Base-by-base conservation (phyloP, 2,888 invertebrate genomes). In the Hecatera dysodea region DNA sequence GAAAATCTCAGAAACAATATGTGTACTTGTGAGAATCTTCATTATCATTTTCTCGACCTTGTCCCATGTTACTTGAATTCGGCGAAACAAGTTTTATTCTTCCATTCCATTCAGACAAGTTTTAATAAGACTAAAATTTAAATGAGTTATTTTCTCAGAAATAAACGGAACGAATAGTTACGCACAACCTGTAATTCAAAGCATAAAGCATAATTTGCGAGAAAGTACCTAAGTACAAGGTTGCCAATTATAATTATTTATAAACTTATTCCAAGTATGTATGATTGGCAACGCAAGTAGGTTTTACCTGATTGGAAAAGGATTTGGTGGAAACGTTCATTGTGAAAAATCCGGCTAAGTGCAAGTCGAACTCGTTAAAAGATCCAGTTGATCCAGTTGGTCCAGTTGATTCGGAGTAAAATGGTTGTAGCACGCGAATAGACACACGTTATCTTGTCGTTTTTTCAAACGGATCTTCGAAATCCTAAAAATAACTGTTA, bases 191-290 rank as follows among this genome's bases (percentile, higher is more conserved):
- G 27, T 17, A 50, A 33, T 63, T 50, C 46, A 74, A 63, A 67
- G 55, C 50, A 55, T n/a, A n/a, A n/a, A n/a, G 76, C 62, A 79
- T 77, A 33, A 42, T 80, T 74, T 56, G 11, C 46, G 59, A 63
- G 67, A 77, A 80, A 77, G 80, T 59, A 52, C 50, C 39, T 48
- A 55, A 74, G 60, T 63, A 55, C 67, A 74, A 77, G 76, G 75
- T 63, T 39, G 50, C 17, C 44, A 62, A 57, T 61, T 27, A 61
- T 19, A 63, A 60, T 73, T 39, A 59, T 36, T 19, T 42, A 65
- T 46, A 55, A 55, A 72, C 53, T 55, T 67, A 48, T 66, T 53
- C 63, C 52, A 22, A 71, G 46, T 77, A 59, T 60, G 6, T 42
- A 27, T 27, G 42, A 24, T 39, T 56, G 19, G 42, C 17, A 70